phyloP scores from a whole-genome alignment of 2,113 vertebrate genomes.

The Hassar affinis region DNA sequence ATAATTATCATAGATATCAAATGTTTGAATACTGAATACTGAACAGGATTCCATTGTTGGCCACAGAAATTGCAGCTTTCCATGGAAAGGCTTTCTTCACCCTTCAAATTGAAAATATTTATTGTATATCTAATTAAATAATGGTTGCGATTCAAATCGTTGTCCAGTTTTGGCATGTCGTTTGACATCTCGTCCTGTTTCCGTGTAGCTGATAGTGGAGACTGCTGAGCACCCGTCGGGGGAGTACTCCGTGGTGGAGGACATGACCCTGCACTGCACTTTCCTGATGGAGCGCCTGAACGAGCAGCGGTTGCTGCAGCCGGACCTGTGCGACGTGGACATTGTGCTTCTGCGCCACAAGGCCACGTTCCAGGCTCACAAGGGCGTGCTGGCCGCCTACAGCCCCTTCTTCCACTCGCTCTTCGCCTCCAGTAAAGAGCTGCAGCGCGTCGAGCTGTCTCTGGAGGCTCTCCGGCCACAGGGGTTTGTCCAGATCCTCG shows the following conservation, averaged over 20 bases:
- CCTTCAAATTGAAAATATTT: background rate
- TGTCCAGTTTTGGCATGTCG: background rate
- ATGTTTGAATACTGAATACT: no score
- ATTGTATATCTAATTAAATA: background rate
- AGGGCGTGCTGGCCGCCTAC: constrained; percentile 84
- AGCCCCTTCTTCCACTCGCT: constrained; percentile 89
- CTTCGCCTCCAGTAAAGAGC: constrained; percentile 86
- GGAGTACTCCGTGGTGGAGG: constrained; percentile 87
- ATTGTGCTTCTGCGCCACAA: constrained; percentile 83
- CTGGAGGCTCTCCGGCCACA: constrained; percentile 79
- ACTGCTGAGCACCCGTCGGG: constrained; percentile 82
- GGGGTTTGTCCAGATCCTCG: constrained; percentile 86
- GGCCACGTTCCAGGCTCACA: constrained; percentile 83
- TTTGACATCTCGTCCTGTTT: no score
- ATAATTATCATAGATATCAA: no score
- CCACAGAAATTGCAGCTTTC: background rate
- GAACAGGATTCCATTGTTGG: background rate
- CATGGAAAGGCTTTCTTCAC: background rate
- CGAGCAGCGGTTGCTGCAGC: constrained; percentile 86
- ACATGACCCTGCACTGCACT: constrained; percentile 84
- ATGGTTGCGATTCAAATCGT: background rate
- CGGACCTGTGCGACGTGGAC: constrained; percentile 86
- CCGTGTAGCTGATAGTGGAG: constrained; percentile 82
- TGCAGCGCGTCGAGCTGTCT: constrained; percentile 84
- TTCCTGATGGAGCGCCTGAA: constrained; percentile 89